Evolutionary conservation across 2,113 vertebrate species (phyloP).

Genomic region (Arenaria interpres): DNA sequence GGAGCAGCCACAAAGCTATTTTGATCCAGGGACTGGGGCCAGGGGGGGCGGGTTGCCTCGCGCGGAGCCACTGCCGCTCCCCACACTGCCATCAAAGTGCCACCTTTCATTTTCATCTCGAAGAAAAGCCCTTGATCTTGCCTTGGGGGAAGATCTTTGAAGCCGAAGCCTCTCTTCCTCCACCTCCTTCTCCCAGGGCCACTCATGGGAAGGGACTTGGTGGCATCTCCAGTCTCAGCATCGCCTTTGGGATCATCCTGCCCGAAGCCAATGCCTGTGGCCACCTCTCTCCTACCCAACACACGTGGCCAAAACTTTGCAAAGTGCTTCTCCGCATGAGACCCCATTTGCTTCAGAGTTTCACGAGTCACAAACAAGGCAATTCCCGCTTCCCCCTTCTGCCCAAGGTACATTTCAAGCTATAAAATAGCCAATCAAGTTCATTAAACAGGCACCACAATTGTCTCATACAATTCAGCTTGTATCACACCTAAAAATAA

Average conservation of each 20-base stretch:
- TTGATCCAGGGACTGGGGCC: background rate
- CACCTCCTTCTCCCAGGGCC: background rate
- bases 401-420: background rate
- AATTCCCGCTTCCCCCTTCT: background rate
- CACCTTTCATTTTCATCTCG: background rate
- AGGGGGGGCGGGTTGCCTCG: background rate
- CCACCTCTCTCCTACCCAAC: background rate
- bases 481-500: background rate
- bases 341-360: background rate
- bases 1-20: background rate
- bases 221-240: accelerated
- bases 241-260: background rate
- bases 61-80: accelerated
- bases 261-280: accelerated
- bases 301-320: accelerated
- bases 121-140: background rate
- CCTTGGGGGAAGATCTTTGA: background rate
- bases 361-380: background rate
- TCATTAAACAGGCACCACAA: background rate
- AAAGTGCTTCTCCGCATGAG: accelerated
- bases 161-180: background rate
- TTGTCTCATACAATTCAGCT: background rate
- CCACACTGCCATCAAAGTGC: background rate
- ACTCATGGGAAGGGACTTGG: background rate
- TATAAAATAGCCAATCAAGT: background rate